Base-by-base conservation (phyloP, 92 coral and sea anemone genomes). In the Blastomussa wellsi region DNA sequence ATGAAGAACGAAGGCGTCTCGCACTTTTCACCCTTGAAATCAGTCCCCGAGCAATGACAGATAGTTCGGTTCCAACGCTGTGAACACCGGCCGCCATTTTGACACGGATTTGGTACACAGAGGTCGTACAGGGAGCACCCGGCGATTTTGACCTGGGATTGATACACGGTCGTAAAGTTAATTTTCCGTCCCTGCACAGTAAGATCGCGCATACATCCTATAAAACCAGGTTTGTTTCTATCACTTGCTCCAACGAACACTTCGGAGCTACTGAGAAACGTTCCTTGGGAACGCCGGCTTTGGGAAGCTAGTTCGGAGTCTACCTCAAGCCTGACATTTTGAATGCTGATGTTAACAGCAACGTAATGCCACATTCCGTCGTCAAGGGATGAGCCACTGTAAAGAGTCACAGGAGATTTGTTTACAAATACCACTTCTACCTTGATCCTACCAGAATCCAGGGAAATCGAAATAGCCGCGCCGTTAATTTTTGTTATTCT, bases 361-460 rank as follows among this genome's bases (percentile, higher is more conserved):
- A 96, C 86, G 38, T 86, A 79, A 72, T 96, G 98, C 98, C 98
- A 96, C 66, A 91, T 60, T 24, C 98, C 98, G 66, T 94, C 93
- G 62, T 86, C 85, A 5, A 94, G 84, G 36, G 84, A 52, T 14
- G 84, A 52, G 7, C 91, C 95, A 11, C 89, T 87, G 66, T 36
- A 78, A 19, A 92, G 86, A 2, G 89, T 82, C 41, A 82, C 88
- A 1, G 73, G 88, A 26, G 41, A 86, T 33, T 77, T 68, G 35
- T 79, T 77, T 16, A 19, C 84, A 71, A 83, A 92, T 0, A 38
- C 80, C 14, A 92, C 92, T 41, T 91, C 88, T 1, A 94, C 90
- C 60, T 80, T 89, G 29, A 96, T 65, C 32, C 88, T 85, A 13
- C 95, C 93, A 17, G 77, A 39, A 26, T 53, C 85, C 1, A 94